These are phyloP conservation scores for Orientallactaga bullata DNA, from an alignment of 2,113 vertebrate genomes.

Conservation along the genomic window DNA sequence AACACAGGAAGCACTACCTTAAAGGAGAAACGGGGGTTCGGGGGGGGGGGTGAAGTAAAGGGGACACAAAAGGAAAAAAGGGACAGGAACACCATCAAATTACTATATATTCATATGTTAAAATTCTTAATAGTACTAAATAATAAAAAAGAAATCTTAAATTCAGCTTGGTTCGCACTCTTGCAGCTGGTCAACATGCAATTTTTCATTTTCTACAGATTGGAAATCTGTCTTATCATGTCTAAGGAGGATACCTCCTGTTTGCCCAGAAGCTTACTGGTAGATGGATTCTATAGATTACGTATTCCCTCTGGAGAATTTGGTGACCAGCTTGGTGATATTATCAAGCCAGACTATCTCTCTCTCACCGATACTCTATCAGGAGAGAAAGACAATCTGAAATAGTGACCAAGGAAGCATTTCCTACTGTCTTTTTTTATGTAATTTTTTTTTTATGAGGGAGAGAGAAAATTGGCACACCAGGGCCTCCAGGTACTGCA, in stretches of 20 bases:
- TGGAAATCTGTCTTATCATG: slow-evolving; percentile 37
- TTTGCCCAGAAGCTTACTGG: not conserved
- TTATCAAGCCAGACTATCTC: not conserved
- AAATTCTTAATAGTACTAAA: too few species aligned
- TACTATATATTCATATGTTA: too few species aligned
- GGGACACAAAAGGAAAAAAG: too few species aligned
- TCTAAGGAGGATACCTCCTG: not conserved
- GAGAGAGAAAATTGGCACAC: too few species aligned
- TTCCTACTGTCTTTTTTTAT: slow-evolving; percentile 51
- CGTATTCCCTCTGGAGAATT: not conserved
- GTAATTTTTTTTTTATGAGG: too few species aligned
- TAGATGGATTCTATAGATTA: not conserved
- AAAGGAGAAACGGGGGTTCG: too few species aligned
- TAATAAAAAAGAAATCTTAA: not conserved
- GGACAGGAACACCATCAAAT: too few species aligned
- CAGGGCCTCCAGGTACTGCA: too few species aligned
- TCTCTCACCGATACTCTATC: not conserved
- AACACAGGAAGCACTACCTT: not conserved
- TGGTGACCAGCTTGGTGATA: not conserved
- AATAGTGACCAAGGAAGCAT: slow-evolving; percentile 20
- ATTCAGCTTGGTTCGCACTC: not conserved
- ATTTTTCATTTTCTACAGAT: slow-evolving; percentile 7
- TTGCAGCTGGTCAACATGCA: not conserved
- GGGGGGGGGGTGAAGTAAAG: too few species aligned
- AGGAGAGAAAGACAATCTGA: slow-evolving; percentile 31